These are phyloP conservation scores for Galagoides demidoff DNA, from an alignment of 2,797 vertebrate species.

Conservation along the genomic window DNA sequence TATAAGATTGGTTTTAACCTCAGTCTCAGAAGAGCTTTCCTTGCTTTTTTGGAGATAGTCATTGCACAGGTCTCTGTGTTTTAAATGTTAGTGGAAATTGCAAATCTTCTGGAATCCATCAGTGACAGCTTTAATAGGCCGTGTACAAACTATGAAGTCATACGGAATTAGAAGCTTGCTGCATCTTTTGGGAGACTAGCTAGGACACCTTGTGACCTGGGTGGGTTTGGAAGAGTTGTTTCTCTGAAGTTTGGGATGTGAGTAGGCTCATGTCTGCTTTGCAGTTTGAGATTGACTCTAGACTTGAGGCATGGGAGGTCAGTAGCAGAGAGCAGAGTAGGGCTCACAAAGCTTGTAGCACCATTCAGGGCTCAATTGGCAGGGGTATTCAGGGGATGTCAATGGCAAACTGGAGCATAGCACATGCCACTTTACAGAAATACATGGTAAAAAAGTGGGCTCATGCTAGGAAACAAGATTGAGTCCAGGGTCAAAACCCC, in stretches of 20 bases:
- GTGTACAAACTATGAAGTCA: conserved; percentile 4
- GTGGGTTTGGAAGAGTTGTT: background rate
- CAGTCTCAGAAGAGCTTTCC: background rate
- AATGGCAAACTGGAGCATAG: background rate
- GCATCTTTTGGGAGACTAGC: background rate
- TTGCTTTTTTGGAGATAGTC: background rate
- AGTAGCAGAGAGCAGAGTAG: background rate
- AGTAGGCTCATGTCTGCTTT: background rate
- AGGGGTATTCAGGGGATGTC: background rate
- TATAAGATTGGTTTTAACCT: background rate
- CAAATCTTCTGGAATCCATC: background rate
- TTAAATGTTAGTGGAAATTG: background rate
- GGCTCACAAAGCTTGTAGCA: background rate
- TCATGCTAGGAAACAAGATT: background rate
- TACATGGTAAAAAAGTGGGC: background rate
- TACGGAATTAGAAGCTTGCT: background rate
- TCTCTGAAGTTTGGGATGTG: background rate
- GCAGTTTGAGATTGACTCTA: background rate
- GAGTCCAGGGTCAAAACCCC: background rate
- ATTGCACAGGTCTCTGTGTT: background rate
- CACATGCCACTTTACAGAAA: background rate
- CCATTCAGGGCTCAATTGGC: background rate
- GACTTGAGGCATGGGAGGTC: background rate
- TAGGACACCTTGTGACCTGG: background rate
- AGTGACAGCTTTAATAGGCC: background rate